Evolutionary conservation across 1,140 invertebrate genomes (phyloP).

Genomic region (Wiebesia pumilae): DNA sequence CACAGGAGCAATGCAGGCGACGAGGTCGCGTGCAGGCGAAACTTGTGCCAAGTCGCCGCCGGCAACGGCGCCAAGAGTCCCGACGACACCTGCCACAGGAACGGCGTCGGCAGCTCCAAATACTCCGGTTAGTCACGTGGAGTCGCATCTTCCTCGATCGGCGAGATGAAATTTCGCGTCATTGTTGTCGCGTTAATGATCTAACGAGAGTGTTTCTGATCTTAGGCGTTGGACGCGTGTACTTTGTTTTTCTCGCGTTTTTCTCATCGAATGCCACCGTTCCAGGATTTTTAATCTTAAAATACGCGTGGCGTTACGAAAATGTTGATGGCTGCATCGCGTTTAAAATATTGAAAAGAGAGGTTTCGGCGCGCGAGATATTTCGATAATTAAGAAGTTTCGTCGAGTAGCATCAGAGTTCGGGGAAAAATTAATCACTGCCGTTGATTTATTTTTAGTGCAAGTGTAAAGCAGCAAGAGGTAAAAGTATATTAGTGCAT

Average conservation of each 20-base stretch:
- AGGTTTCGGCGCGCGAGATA: not conserved
- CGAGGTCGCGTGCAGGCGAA: not conserved
- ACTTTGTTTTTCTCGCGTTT: not conserved
- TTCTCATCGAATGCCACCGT: not conserved
- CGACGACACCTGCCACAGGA: not conserved
- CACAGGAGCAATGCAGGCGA: not conserved
- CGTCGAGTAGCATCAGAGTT: not conserved
- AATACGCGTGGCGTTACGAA: not conserved
- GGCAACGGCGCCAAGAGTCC: not conserved
- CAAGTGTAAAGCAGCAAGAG: not conserved
- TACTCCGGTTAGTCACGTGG: slow-evolving; percentile 8
- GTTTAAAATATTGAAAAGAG: not conserved
- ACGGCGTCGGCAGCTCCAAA: not conserved
- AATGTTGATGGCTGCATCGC: not conserved
- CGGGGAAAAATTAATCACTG: not conserved
- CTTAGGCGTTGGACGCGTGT: not conserved
- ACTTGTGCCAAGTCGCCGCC: not conserved
- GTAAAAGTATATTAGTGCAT: not conserved
- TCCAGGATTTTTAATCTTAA: not conserved
- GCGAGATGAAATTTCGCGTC: not conserved
- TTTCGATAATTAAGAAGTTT: not conserved
- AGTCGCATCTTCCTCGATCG: no score
- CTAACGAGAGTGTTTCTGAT: not conserved
- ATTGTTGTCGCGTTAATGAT: not conserved
- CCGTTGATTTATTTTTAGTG: not conserved